Evolutionary conservation across 2,888 invertebrate genomes (phyloP), one percentile per base, ranked within the genome.

Genomic region (Allygus modestus): DNA sequence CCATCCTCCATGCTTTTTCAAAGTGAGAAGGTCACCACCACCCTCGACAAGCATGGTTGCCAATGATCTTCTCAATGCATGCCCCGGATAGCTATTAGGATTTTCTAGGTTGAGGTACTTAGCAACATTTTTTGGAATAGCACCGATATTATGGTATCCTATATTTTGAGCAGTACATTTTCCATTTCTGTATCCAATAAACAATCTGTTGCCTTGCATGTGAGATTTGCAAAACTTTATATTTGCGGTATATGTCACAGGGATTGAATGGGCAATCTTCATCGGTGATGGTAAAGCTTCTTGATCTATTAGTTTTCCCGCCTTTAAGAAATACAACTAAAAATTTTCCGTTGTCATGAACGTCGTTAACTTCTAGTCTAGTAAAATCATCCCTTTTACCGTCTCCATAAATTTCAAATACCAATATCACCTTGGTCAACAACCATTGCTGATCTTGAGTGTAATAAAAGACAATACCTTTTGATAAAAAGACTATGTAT

Each of bases 1-100:
- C 77, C 77, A 77, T 0, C 77, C 41, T n/a, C 77, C 77, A 77
- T 77, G 41, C 12, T 20, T 37, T 23, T 79, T 79, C 15, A 79
- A 26, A 15, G 79, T 79, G 5, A 79, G 26, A 23, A 46, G n/a
- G 37, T 46, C 79, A 11, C 51, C 79, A 9, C 28, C 51, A 26
- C 51, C 51, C n/a, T 51, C 79, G 1, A 79, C 51, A 12, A 79
- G n/a, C 23, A 79, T 20, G 12, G 79, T 28, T 9, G 79, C 79
- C 15, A 15, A 51, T 51, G 51, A 17, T 79, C 51, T 12, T n/a
- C 46, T 46, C 0, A 79, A 9, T 4, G 79, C 26, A 17, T 77
- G 77, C 0, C 43, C 77, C 9, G 79, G 46, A 5, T 79, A 51
- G 11, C 23, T 23, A 1, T 46, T 4, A 4, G 51, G 51, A 15